Base-by-base conservation (phyloP, 2,888 invertebrate genomes). In the Idaea straminata region DNA sequence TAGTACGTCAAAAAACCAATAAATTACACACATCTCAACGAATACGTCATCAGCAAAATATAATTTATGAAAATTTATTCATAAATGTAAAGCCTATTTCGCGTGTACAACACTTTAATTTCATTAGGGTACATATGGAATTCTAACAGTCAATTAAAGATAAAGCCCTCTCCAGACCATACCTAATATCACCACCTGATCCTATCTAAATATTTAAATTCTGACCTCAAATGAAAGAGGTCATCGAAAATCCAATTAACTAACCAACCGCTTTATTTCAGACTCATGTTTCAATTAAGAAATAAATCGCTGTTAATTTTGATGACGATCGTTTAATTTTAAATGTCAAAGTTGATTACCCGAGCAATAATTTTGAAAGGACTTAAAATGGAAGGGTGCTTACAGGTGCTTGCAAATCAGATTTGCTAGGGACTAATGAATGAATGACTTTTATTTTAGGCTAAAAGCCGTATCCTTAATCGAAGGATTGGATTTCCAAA, bases 221-320 rank as follows among this genome's bases (percentile, higher is more conserved):
- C 47, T 13, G 13, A 47, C 47, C 47, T 13, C 47, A 47, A 47
- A 47, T 47, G 47, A 47, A 47, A 47, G 47, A 47, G 47, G 64
- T 47, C 47, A 47, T 10, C 47, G 47, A 63, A 67, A 77, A 76
- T 73, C 71, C 73, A 77, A 77, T 77, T 77, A 47, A 77, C 69
- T 66, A 76, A 68, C 71, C 70, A 67, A 66, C 62, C 64, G 59
- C 66, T 63, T 66, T 67, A 72, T 70, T 72, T 66, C 63, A 73
- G 75, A 75, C 78, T 79, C 76, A 75, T 78, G 76, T 77, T 76
- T 77, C 74, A 77, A 80, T 80, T 76, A 76, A 70, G 70, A 69
- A 77, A 74, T 76, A 77, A 75, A 77, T 75, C 68, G 62, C 62
- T 64, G 66, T 64, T 66, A 66, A 66, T 68, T 72, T 72, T 71